Base-by-base conservation (phyloP, 2,888 invertebrate genomes). In the Patella pellucida region DNA sequence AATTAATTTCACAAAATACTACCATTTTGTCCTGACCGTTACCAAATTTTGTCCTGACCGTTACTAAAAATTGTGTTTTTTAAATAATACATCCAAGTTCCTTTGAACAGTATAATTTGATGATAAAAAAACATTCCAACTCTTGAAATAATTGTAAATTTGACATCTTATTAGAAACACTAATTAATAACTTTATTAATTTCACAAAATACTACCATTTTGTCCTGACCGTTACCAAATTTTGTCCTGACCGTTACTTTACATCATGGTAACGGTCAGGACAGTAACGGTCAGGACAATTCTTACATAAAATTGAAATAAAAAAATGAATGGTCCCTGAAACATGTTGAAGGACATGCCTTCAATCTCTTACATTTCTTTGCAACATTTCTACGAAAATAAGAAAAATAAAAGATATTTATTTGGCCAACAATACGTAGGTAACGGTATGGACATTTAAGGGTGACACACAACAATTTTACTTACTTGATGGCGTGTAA, bases 201-300 rank as follows among this genome's bases (percentile, higher is more conserved):
- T 68, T 68, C 68, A n/a, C 68, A n/a, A 68, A 68, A 68, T 68
- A 68, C 16, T n/a, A 68, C 19, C 68, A 68, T n/a, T 68, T 68
- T 68, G 68, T 68, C 68, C 16, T n/a, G 19, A 68, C 68, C 68
- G 16, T 68, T 68, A 68, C 27, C 68, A 68, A 68, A 68, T 16
- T n/a, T 7, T 68, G 68, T 68, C 68, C 68, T n/a, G 19, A 68
- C 68, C 68, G 68, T 68, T 68, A 68, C 68, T n/a, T 68, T 68
- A n/a, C 68, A 68, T 68, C 68, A 68, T 68, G 68, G 68, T 68
- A 68, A 68, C 68, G 68, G 68, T 68, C 19, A n/a, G 68, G 68
- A 68, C 68, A 68, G 68, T 68, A 68, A 68, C 68, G 68, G 68
- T 68, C 68, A 68, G 68, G 68, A 68, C 68, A 68, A n/a, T 68